Base-by-base conservation (phyloP, 2,888 invertebrate species). In the Deilephila elpenor region DNA sequence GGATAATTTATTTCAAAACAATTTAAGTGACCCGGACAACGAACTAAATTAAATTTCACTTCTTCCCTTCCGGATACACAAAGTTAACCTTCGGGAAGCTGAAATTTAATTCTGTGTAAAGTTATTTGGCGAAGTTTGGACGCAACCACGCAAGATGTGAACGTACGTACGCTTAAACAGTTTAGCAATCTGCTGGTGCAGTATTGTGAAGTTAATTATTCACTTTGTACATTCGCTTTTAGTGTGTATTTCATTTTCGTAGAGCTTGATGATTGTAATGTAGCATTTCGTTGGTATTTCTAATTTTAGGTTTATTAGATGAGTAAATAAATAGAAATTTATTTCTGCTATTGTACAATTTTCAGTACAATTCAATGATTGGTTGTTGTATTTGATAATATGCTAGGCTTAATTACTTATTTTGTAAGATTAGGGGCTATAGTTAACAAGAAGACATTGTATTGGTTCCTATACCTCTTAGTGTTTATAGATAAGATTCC, bases 201-300 rank as follows among this genome's bases (percentile, higher is more conserved):
- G 74, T 73, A 71, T 71, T 75, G 75, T 78, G 75, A 71, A 61
- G 51, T 67, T 74, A 67, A 67, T 67, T 67, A 67, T 51, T 67
- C 71, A 64, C 25, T 34, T 60, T 25, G 25, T 25, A 67, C 44
- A 51, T 44, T 64, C 44, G 20, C 64, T 19, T 44, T 7, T 37
- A 11, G 19, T 25, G 25, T 25, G 25, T 17, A 61, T 61, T 37
- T 19, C n/a, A 11, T 20, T 37, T 44, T 44, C 20, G n/a, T 20
- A 4, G 3, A 37, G 37, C 14, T 64, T 34, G 34, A 64, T 37
- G 37, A 44, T 37, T 44, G 44, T 20, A 5, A 3, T 11, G 25
- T 14, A 60, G 29, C 3, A 29, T 60, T 59, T 25, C 25, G 20
- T 20, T 59, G 20, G 11, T 59, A 20, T 20, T 59, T 59, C 59